These are phyloP conservation scores for Gorsachius goisagi DNA, from an alignment of 2,113 vertebrate species.

Conservation along the genomic window DNA sequence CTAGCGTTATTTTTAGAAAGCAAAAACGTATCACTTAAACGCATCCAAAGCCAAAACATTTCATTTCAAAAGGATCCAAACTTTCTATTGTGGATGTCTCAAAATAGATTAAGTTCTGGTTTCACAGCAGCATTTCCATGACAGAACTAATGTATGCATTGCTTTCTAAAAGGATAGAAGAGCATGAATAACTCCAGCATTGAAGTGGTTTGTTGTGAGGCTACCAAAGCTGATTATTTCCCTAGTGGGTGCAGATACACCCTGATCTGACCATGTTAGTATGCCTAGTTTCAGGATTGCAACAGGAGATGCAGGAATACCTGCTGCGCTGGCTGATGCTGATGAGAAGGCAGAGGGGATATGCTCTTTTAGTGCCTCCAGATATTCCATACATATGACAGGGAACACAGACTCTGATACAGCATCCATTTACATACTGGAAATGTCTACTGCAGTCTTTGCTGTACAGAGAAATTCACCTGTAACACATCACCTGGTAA, in stretches of 20 bases:
- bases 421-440: background rate
- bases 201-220: background rate
- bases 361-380: background rate
- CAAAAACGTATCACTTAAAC: background rate
- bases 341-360: background rate
- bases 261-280: background rate
- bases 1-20: background rate
- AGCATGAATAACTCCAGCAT: background rate
- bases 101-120: background rate
- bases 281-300: fast-evolving
- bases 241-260: background rate
- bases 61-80: background rate
- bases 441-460: background rate
- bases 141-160: background rate
- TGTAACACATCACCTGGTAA: background rate
- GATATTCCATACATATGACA: fast-evolving
- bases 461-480: background rate
- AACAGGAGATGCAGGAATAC: background rate
- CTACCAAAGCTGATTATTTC: background rate
- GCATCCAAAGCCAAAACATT: background rate
- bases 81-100: background rate
- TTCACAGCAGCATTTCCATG: background rate
- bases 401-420: background rate
- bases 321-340: background rate
- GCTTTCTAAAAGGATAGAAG: background rate